phyloP scores from a whole-genome alignment of 1,140 invertebrate genomes.

The Nebria ingens region DNA sequence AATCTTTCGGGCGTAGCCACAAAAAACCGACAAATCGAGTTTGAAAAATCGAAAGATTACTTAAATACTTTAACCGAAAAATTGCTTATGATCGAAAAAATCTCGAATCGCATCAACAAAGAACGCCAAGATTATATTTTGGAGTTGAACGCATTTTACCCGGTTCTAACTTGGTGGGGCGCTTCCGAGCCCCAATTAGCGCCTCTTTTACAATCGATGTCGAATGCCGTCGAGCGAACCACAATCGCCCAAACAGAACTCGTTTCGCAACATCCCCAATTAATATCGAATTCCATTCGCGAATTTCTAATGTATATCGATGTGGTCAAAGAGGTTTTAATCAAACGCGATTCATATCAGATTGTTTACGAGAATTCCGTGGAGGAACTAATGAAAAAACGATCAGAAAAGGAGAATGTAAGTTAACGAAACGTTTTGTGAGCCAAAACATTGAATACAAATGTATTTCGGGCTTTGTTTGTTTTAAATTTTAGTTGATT shows the following conservation, averaged over 20 bases:
- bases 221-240: slow-evolving; percentile 40
- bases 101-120: slow-evolving; percentile 54
- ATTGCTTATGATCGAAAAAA: slow-evolving; percentile 51
- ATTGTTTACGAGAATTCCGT: slow-evolving; percentile 54
- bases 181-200: slow-evolving; percentile 41
- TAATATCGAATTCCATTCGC: slow-evolving; percentile 43
- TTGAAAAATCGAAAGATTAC: slow-evolving; percentile 53
- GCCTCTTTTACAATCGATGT: slow-evolving; percentile 38
- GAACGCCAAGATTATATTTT: slow-evolving; percentile 48
- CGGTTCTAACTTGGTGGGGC: slow-evolving; percentile 44
- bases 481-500: slow-evolving; percentile 15
- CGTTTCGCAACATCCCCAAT: slow-evolving; percentile 34
- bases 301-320: slow-evolving; percentile 62
- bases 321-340: slow-evolving; percentile 55
- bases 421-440: too few relatives aligned
- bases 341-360: slow-evolving; percentile 56
- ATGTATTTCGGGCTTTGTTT: not conserved
- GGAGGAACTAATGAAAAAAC: slow-evolving; percentile 52
- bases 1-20: slow-evolving; percentile 43
- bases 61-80: slow-evolving; percentile 53
- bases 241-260: slow-evolving; percentile 42
- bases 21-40: slow-evolving; percentile 51
- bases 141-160: slow-evolving; percentile 45
- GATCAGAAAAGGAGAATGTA: slow-evolving; percentile 55
- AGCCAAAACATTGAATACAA: too few relatives aligned